phyloP scores from a whole-genome alignment of 1,140 invertebrate species.

The Steinernema feltiae region DNA sequence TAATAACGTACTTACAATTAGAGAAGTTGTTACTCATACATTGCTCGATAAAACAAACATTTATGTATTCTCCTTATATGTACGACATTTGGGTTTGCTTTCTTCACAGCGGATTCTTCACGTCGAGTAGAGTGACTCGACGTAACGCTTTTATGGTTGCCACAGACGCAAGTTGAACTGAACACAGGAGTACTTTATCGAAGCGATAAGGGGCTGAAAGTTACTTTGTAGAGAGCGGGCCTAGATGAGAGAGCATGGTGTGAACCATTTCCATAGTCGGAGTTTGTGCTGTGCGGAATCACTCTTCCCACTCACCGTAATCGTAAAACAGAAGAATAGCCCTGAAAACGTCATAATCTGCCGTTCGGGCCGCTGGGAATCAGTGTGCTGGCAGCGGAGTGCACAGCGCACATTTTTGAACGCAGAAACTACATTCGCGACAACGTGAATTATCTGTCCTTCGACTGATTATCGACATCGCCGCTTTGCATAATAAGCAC shows the following conservation, averaged over 20 bases:
- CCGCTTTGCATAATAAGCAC: neutral
- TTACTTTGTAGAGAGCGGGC: no score
- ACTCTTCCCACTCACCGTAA: neutral
- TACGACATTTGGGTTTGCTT: no score
- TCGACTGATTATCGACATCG: neutral
- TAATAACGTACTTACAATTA: neutral
- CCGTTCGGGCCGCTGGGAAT: neutral
- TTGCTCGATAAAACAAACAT: no score
- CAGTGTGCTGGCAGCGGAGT: neutral
- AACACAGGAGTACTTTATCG: no score
- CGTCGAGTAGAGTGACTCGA: no score
- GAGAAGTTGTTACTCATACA: no score
- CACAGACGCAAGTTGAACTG: no score
- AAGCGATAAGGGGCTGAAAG: no score
- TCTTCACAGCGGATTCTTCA: no score
- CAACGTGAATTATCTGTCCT: neutral
- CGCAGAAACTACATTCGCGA: neutral
- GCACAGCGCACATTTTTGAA: neutral
- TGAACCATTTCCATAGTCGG: neutral
- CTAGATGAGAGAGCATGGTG: no score
- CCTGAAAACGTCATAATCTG: neutral
- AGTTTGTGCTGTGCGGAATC: neutral
- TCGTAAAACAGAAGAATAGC: neutral
- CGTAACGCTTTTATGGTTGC: no score
- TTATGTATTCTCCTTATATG: no score